These are phyloP conservation scores for Oreocharis arfaki DNA, from an alignment of 2,113 vertebrate genomes.

Conservation along the genomic window DNA sequence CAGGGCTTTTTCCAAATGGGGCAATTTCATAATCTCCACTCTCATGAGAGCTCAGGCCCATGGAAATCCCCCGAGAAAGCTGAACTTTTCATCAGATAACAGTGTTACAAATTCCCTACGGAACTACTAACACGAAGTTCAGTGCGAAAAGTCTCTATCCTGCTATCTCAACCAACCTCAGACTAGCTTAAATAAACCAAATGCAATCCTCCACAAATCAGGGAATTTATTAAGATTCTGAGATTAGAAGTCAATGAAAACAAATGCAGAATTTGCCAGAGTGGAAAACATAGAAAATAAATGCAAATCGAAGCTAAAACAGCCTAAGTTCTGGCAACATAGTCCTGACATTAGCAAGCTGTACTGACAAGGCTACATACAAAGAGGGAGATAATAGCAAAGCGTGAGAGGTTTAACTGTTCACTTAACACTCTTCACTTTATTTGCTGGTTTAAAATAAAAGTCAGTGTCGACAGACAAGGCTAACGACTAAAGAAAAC, in stretches of 20 bases:
- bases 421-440: not conserved
- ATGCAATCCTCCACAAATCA: not conserved
- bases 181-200: not conserved
- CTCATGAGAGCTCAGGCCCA: not conserved
- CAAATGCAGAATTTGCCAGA: not conserved
- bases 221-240: not conserved
- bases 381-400: not conserved
- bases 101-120: not conserved
- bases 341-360: not conserved
- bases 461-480: not conserved
- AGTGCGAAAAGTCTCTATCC: not conserved
- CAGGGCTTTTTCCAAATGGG: not conserved
- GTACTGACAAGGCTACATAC: not conserved
- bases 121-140: not conserved
- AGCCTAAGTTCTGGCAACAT: not conserved
- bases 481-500: not conserved
- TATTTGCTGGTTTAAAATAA: not conserved
- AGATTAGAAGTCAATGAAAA: not conserved
- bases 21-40: not conserved
- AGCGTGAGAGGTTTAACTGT: not conserved
- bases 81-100: not conserved
- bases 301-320: not conserved
- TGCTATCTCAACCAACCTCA: not conserved
- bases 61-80: fast-evolving
- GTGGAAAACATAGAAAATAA: not conserved